phyloP scores from a whole-genome alignment of 2,888 invertebrate species.

The Chalcis sispes region DNA sequence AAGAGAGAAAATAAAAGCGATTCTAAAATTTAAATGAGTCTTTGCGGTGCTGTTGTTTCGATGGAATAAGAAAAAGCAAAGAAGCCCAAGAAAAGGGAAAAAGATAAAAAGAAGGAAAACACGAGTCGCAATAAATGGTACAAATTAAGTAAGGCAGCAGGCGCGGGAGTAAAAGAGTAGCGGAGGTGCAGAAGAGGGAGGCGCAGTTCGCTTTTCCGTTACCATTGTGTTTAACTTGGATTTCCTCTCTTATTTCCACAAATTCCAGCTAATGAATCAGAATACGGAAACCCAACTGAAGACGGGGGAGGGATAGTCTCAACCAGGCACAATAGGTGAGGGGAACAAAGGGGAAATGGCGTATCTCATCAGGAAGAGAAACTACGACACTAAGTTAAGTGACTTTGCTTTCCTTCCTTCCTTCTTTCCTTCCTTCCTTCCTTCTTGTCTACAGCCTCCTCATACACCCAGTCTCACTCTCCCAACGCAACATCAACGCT shows the following conservation, averaged over 20 bases:
- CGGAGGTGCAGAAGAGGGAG: neutral
- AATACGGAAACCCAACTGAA: neutral
- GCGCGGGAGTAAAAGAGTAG: neutral
- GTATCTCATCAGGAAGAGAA: slow-evolving; percentile 60
- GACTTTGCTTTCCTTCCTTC: slow-evolving; percentile 52
- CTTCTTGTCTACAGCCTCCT: neutral
- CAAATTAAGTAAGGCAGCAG: slow-evolving; percentile 35
- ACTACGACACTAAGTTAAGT: slow-evolving; percentile 48
- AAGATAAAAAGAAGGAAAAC: neutral
- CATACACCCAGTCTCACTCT: slow-evolving; percentile 3
- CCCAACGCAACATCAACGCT: slow-evolving; percentile 1
- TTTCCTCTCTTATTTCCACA: slow-evolving; percentile 41
- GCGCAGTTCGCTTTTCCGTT: neutral
- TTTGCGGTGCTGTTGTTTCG: neutral
- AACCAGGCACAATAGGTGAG: slow-evolving; percentile 2
- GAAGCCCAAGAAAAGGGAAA: neutral
- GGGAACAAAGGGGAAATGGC: slow-evolving; percentile 53
- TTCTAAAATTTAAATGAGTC: slow-evolving; percentile 44
- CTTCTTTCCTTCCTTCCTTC: slow-evolving; percentile 48
- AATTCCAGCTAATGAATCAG: slow-evolving; percentile 51
- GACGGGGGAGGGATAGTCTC: neutral
- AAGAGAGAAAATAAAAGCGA: neutral
- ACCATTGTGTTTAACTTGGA: slow-evolving; percentile 46
- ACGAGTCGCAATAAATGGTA: slow-evolving; percentile 32
- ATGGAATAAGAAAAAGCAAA: no score